Evolutionary conservation across 2,888 invertebrate genomes (phyloP).

Genomic region (Lepidochrysops patricia): DNA sequence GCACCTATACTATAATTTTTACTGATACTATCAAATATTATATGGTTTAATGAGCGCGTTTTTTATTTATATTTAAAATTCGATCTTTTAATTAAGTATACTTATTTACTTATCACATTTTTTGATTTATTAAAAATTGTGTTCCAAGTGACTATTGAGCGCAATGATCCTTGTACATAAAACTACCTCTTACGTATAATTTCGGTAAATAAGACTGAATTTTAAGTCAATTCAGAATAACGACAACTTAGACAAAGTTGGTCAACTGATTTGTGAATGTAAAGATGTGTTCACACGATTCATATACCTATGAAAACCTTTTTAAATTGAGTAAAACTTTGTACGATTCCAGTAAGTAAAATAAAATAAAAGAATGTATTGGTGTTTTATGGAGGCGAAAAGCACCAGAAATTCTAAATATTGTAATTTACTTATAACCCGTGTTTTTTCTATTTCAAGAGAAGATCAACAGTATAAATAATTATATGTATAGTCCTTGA

Average conservation of each 20-base stretch:
- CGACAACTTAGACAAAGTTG: slow-evolving; percentile 27
- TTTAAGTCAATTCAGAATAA: slow-evolving; percentile 70
- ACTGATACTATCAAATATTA: too few relatives aligned
- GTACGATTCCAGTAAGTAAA: background rate
- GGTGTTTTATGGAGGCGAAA: background rate
- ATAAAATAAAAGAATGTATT: background rate
- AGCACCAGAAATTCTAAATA: background rate
- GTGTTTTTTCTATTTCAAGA: too few relatives aligned
- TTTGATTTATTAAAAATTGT: background rate
- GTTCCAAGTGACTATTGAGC: slow-evolving; percentile 17
- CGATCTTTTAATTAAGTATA: background rate
- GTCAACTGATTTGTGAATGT: background rate
- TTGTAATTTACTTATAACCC: too few relatives aligned
- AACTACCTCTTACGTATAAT: slow-evolving; percentile 53
- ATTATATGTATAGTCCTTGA: too few relatives aligned
- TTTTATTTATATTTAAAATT: too few relatives aligned
- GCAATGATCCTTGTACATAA: slow-evolving; percentile 51
- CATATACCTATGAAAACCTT: background rate
- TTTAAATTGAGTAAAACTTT: background rate
- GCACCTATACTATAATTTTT: too few relatives aligned
- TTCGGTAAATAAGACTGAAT: slow-evolving; percentile 70
- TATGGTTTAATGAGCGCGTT: too few relatives aligned
- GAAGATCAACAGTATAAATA: too few relatives aligned
- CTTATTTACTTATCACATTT: background rate
- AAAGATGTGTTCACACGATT: slow-evolving; percentile 7